These are phyloP conservation scores for Phanerotoma sp. DNA, from an alignment of 2,888 invertebrate genomes.

Conservation along the genomic window DNA sequence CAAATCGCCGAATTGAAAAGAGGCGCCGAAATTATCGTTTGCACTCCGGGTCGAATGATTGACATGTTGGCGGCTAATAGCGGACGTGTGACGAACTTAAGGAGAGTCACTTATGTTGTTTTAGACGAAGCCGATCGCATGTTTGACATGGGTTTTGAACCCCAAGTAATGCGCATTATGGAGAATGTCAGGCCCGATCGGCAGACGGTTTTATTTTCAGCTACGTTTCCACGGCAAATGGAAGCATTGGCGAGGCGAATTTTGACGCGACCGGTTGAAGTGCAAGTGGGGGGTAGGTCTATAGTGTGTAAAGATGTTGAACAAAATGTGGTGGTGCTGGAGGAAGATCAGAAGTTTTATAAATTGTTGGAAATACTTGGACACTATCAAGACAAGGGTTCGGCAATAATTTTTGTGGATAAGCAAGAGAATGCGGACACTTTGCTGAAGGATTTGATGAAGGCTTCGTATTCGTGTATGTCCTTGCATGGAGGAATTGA, in stretches of 20 bases:
- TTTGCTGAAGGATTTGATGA: constrained; percentile 90
- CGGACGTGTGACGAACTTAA: constrained; percentile 94
- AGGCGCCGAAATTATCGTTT: constrained; percentile 97
- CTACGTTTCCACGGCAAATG: constrained; percentile 99
- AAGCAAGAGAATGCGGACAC: constrained; percentile 98
- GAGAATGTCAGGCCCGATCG: constrained; percentile 96
- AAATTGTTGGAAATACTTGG: constrained; percentile 98
- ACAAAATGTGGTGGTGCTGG: constrained; percentile 89
- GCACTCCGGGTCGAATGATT: constrained; percentile 99
- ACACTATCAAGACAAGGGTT: constrained; percentile 87
- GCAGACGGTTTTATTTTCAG: constrained; percentile 98
- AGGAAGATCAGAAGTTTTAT: constrained; percentile 96
- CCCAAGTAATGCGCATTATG: constrained; percentile 94
- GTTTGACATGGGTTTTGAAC: constrained; percentile 99
- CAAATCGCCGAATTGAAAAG: constrained; percentile 96
- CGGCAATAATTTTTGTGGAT: constrained; percentile 96
- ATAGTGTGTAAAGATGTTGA: constrained; percentile 98
- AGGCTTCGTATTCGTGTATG: constrained; percentile 94
- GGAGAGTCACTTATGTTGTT: constrained; percentile 96
- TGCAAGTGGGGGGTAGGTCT: constrained; percentile 95
- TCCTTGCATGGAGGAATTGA: constrained; percentile 99
- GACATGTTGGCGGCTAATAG: constrained; percentile 99
- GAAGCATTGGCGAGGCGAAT: constrained; percentile 95
- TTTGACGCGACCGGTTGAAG: constrained; percentile 92
- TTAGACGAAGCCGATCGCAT: constrained; percentile 98